Conservation (phyloP, 2,797 vertebrate genomes). For the Clarias platycephalus region DNA sequence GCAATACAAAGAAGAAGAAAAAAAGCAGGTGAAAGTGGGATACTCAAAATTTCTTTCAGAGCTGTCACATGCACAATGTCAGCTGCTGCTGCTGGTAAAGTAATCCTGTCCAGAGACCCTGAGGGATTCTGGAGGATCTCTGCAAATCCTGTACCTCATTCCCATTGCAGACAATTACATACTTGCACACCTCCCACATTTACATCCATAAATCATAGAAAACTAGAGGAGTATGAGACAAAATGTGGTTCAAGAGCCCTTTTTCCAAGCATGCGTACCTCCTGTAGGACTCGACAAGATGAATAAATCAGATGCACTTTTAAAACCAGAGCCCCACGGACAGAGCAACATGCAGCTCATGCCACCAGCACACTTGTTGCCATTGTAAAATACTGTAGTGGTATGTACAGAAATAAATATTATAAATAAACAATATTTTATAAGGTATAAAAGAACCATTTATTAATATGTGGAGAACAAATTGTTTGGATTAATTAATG, state of each 20-base stretch:
- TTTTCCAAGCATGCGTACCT: slow-evolving; percentile 64
- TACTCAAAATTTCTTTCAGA: slow-evolving; percentile 60
- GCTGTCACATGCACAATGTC: slow-evolving; percentile 61
- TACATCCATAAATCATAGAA: slow-evolving; percentile 49
- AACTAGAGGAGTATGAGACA: slow-evolving; percentile 61
- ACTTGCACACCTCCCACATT: slow-evolving; percentile 39
- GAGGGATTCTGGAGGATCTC: slow-evolving; percentile 52
- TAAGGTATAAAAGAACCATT: slow-evolving; percentile 71
- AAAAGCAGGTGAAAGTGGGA: slow-evolving; percentile 63
- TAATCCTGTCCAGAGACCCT: slow-evolving; percentile 48
- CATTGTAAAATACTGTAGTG: slow-evolving; percentile 77
- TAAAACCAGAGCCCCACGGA: slow-evolving; percentile 64
- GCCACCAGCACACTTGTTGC: slow-evolving; percentile 77
- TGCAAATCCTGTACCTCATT: slow-evolving; percentile 55
- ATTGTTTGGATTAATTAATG: slow-evolving; percentile 68
- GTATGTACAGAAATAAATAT: slow-evolving; percentile 80
- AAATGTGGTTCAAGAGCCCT: slow-evolving; percentile 39
- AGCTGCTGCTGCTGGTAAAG: slow-evolving; percentile 60
- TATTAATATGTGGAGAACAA: slow-evolving; percentile 68
- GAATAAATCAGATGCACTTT: slow-evolving; percentile 65
- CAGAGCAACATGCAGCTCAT: slow-evolving; percentile 66
- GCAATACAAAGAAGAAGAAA: slow-evolving; percentile 37
- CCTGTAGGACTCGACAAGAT: slow-evolving; percentile 66
- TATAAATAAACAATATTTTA: slow-evolving; percentile 76
- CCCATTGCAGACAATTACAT: slow-evolving; percentile 49